Percentiles rank a stretch among this genome's conserved stretches.
These are phyloP conservation scores for Trinectes maculatus DNA, from an alignment of 2,113 vertebrate species.

Conservation along the genomic window DNA sequence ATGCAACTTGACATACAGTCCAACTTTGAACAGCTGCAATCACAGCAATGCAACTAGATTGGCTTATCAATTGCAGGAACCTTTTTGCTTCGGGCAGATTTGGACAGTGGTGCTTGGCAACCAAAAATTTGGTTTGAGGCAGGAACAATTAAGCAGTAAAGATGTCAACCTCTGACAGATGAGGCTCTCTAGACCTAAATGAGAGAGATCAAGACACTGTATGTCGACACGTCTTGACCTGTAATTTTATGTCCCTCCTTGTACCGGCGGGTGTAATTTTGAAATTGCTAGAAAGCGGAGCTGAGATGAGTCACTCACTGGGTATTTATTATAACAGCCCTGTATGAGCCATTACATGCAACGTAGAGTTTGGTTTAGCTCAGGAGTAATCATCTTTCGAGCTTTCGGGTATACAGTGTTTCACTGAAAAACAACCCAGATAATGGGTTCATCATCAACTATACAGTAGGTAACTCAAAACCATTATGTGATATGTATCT, in stretches of 20 bases:
- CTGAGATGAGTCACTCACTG: conserved; percentile 32
- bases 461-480: background rate
- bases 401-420: background rate
- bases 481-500: background rate
- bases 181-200: conserved; percentile 20
- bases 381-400: background rate
- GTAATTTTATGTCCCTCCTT: conserved; percentile 21
- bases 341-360: no score
- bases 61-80: no score
- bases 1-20: no score
- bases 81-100: no score
- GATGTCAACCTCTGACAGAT: background rate
- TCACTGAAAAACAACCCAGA: background rate
- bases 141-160: conserved; percentile 28
- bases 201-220: conserved; percentile 5
- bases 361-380: background rate
- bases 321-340: conserved; percentile 29
- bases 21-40: background rate
- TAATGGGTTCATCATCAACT: background rate
- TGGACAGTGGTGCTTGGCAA: conserved; percentile 19
- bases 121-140: conserved; percentile 8
- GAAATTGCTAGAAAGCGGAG: conserved; percentile 41
- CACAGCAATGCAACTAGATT: background rate
- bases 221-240: conserved; percentile 50
- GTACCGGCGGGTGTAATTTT: conserved; percentile 32